Evolutionary conservation across 2,113 vertebrate species (phyloP).

Genomic region (Notarius lentiginosus): DNA sequence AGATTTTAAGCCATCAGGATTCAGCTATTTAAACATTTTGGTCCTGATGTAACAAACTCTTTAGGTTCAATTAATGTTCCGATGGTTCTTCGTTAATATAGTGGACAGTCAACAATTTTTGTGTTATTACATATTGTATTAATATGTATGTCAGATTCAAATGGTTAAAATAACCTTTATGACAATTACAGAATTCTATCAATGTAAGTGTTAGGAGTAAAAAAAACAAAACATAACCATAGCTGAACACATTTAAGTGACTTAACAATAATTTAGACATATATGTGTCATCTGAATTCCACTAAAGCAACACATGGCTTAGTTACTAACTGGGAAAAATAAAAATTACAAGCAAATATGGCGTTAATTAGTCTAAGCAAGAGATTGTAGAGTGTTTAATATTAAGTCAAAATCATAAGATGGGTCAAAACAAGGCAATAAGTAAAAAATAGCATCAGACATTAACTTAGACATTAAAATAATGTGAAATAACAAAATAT

Average conservation of each 20-base stretch:
- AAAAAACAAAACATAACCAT: background rate
- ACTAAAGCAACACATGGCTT: background rate
- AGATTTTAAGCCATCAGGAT: background rate
- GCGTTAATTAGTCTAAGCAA: background rate
- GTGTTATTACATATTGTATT: background rate
- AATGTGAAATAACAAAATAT: background rate
- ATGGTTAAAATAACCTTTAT: background rate
- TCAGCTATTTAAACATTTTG: background rate
- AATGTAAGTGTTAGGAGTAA: background rate
- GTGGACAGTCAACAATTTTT: background rate
- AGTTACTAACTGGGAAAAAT: background rate
- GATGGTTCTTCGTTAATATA: background rate
- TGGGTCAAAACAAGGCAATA: background rate
- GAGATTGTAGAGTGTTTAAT: background rate
- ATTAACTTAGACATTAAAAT: background rate
- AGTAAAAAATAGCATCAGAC: background rate
- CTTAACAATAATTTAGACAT: background rate
- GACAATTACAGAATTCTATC: background rate
- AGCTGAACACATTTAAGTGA: background rate
- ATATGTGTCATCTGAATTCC: background rate
- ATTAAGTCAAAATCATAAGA: background rate
- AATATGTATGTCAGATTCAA: background rate
- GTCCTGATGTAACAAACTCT: background rate
- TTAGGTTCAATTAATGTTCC: background rate
- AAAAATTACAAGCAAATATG: background rate